Conservation (phyloP, 2,888 invertebrate species). For the Glyphotaelius pellucidus region DNA sequence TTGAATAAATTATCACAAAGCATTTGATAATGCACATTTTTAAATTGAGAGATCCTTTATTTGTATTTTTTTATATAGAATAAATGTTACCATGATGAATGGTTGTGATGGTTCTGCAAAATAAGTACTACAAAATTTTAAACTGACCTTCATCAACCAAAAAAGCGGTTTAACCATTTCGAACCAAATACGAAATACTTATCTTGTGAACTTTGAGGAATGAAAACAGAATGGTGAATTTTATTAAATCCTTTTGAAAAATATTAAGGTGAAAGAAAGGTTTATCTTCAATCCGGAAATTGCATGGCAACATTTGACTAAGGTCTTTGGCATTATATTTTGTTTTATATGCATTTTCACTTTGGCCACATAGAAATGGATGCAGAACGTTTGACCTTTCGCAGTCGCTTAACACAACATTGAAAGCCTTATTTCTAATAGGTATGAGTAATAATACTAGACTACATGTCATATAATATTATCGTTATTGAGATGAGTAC, state of each 20-base stretch:
- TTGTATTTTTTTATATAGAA: conserved; percentile 58
- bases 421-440: conserved; percentile 61
- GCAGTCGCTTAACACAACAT: conserved; percentile 48
- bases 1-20: conserved; percentile 2
- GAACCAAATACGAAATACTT: background rate
- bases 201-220: background rate
- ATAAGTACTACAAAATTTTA: background rate
- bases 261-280: background rate
- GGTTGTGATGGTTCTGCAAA: background rate
- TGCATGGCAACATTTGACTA: conserved; percentile 61
- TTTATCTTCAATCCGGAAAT: background rate
- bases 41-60: conserved; percentile 63
- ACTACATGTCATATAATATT: conserved; percentile 23
- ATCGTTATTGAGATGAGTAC: conserved; percentile 23
- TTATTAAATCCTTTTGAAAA: background rate
- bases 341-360: conserved; percentile 63
- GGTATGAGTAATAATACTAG: conserved; percentile 61
- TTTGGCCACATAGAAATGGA: conserved; percentile 10
- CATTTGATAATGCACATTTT: conserved; percentile 50
- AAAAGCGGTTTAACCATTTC: background rate
- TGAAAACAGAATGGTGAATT: background rate
- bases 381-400: conserved; percentile 18
- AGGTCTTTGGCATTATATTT: conserved; percentile 65
- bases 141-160: background rate
- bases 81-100: conserved; percentile 53